Percentiles rank a stretch among this genome's conserved stretches.
Evolutionary conservation across 2,888 invertebrate species (phyloP).

Genomic region (Drosophila emarginata): DNA sequence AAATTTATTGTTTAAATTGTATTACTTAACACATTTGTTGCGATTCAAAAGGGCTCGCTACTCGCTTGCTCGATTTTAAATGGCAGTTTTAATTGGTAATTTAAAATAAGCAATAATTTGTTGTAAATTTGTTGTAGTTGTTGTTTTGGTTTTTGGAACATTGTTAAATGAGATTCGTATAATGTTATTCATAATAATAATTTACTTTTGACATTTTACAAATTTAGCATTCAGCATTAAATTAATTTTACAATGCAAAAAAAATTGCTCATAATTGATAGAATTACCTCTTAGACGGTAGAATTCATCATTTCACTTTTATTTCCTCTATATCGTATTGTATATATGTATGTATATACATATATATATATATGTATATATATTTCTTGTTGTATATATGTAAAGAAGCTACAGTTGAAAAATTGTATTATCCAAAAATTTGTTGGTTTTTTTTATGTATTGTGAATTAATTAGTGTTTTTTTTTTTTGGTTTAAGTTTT

Average conservation of each 20-base stretch:
- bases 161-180: conserved; percentile 61
- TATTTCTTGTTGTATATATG: conserved; percentile 9
- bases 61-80: conserved; percentile 32
- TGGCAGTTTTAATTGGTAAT: conserved; percentile 68
- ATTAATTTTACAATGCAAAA: conserved; percentile 50
- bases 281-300: conserved; percentile 51
- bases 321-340: conserved; percentile 7
- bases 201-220: conserved; percentile 19
- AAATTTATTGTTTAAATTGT: conserved; percentile 17
- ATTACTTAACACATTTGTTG: conserved; percentile 11
- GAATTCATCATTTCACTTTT: conserved; percentile 17
- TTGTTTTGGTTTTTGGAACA: conserved; percentile 36
- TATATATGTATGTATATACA: conserved; percentile 11
- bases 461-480: background rate
- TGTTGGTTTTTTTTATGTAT: conserved; percentile 23
- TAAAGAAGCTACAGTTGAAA: conserved; percentile 48
- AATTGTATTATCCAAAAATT: conserved; percentile 45
- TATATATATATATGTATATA: conserved; percentile 20
- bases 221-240: conserved; percentile 32
- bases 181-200: conserved; percentile 38
- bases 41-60: conserved; percentile 14
- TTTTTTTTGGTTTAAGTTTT: conserved; percentile 20
- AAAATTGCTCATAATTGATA: conserved; percentile 52
- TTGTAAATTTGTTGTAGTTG: conserved; percentile 53
- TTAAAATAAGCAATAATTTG: conserved; percentile 54